phyloP scores from a whole-genome alignment of 2,888 invertebrate genomes.

The Phaedon cochleariae region DNA sequence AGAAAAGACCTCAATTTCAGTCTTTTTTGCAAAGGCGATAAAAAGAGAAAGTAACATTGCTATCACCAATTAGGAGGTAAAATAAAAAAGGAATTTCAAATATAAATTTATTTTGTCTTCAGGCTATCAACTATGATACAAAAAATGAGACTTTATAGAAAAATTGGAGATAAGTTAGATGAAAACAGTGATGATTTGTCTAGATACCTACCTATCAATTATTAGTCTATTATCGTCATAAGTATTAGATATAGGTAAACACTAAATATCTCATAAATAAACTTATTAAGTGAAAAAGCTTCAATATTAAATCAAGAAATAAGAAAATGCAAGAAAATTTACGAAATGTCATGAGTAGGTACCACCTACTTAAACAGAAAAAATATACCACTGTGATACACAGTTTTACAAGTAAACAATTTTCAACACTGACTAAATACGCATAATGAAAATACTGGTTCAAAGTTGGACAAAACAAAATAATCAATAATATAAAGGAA shows the following conservation, averaged over 20 bases:
- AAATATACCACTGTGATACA: background rate
- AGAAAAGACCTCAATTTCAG: too few species aligned
- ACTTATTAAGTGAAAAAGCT: slow-evolving; percentile 2
- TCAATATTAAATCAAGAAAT: slow-evolving; percentile 3
- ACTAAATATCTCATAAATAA: background rate
- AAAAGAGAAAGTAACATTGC: too few species aligned
- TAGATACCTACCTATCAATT: background rate
- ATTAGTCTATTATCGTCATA: slow-evolving; percentile 13
- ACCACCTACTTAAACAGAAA: slow-evolving; percentile 14
- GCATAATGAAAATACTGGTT: slow-evolving; percentile 31
- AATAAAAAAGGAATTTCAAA: slow-evolving; percentile 35
- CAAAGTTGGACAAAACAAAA: slow-evolving; percentile 29
- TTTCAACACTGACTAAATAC: background rate
- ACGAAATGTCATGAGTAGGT: slow-evolving; percentile 16
- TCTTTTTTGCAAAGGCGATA: too few species aligned
- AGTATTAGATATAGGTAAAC: slow-evolving; percentile 6
- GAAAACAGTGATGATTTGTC: slow-evolving; percentile 18
- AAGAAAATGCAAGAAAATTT: background rate
- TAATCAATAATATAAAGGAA: slow-evolving; percentile 26
- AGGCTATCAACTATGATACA: slow-evolving; percentile 38
- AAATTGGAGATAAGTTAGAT: slow-evolving; percentile 33
- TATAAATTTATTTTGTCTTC: slow-evolving; percentile 42
- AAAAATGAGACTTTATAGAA: slow-evolving; percentile 40
- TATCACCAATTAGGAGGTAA: too few species aligned
- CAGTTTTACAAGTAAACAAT: slow-evolving; percentile 7